Conservation (phyloP, 2,113 vertebrate genomes). For the Indri indri region DNA sequence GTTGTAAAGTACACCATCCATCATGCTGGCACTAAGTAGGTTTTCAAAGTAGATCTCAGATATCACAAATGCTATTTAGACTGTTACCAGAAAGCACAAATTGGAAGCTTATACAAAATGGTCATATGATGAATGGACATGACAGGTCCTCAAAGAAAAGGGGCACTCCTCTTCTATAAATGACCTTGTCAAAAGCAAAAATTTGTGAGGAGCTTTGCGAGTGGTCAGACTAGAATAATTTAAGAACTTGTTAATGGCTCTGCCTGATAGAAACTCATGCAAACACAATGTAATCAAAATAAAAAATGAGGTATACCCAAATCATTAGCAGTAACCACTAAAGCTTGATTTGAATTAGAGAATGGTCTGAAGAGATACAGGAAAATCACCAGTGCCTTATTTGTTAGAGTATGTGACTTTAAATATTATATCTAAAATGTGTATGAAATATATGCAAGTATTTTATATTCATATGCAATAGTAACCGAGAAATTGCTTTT, state of each 20-base stretch:
- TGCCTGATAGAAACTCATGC: conserved; percentile 69
- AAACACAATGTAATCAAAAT: conserved; percentile 70
- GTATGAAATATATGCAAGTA: neutral
- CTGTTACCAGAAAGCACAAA: conserved; percentile 86
- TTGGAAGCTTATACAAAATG: conserved; percentile 84
- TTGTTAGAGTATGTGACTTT: neutral
- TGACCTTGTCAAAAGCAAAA: conserved; percentile 81
- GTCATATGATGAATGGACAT: conserved; percentile 90
- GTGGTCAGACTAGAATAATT: conserved; percentile 72
- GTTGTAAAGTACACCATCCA: conserved; percentile 86
- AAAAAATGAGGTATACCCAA: conserved; percentile 41
- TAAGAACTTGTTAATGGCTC: conserved; percentile 74
- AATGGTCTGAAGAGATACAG: neutral
- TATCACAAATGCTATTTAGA: conserved; percentile 88
- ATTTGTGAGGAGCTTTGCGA: conserved; percentile 69
- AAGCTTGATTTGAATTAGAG: conserved; percentile 58
- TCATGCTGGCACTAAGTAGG: conserved; percentile 89
- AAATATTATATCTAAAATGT: neutral
- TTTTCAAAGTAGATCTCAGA: conserved; percentile 87
- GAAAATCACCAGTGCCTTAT: neutral
- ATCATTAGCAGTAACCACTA: conserved; percentile 54
- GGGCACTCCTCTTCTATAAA: conserved; percentile 79
- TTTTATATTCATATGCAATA: neutral
- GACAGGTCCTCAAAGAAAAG: conserved; percentile 87
- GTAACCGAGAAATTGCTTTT: neutral